Evolutionary conservation across 2,888 invertebrate species (phyloP), one percentile per base, ranked within the genome.

Genomic region (Cerastoderma edule): DNA sequence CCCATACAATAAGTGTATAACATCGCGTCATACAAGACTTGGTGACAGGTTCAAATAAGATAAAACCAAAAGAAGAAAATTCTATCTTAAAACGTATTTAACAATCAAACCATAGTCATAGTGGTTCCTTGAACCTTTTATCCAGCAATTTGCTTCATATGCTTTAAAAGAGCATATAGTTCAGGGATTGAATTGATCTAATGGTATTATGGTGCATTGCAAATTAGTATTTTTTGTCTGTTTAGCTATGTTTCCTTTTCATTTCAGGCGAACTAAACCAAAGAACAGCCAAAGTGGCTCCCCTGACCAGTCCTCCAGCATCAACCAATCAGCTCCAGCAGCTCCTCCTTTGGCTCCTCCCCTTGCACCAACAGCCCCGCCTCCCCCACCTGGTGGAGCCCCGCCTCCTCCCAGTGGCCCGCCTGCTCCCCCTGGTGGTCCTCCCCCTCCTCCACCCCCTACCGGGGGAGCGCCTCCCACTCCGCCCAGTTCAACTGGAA

Each of bases 381-480:
- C 74, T 19, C 68, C 74, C 46, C 27, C 67, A 4, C 16, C 63
- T 28, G 10, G 44, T 22, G 28, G 70, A n/a, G 70, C 79, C 33
- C 76, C 74, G n/a, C 72, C 72, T 24, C 79, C 69, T 2, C 67
- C 65, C 30, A 46, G 50, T 13, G 48, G 56, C 44, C 77, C 72
- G 3, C 65, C 78, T 16, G 57, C 83, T 4, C 75, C 72, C 28
- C 65, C 74, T 10, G 75, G 72, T 27, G 69, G 68, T 54, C 72
- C 56, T 19, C 81, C 53, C 30, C 82, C 53, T 10, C 56, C 56
- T 13, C 56, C 56, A 28, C 72, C 85, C 8, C 81, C 84, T 27
- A 80, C 78, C 24, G 73, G 70, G 13, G 67, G 73, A 22, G 70
- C 75, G 24, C 73, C 81, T 4, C 78, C 83, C 1, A 74, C 70